Conservation (phyloP, 2,888 invertebrate genomes). For the Gryllus longicercus region DNA sequence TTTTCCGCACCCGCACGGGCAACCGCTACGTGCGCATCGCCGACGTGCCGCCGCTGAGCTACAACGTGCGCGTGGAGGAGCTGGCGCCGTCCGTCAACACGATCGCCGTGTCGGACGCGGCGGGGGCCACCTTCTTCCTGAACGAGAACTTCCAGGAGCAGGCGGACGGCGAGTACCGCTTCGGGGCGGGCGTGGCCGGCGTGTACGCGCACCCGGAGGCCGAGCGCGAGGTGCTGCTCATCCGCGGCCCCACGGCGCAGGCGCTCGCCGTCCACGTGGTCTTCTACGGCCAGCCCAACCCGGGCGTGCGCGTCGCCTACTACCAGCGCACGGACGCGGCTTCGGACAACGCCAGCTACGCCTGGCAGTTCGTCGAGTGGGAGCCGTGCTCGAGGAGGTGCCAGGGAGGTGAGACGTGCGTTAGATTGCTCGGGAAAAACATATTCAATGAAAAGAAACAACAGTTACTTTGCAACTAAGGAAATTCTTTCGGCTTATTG, state of each 20-base stretch:
- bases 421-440: too few species aligned
- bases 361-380: conserved; percentile 79
- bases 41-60: conserved; percentile 57
- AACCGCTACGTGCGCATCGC: conserved; percentile 57
- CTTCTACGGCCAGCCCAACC: conserved; percentile 33
- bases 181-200: conserved; percentile 50
- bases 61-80: conserved; percentile 61
- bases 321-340: conserved; percentile 47
- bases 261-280: conserved; percentile 59
- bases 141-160: conserved; percentile 54
- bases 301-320: background rate
- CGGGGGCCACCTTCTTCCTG: conserved; percentile 53
- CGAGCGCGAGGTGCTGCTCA: conserved; percentile 56
- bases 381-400: conserved; percentile 73
- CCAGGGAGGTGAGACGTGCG: conserved; percentile 52
- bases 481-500: too few species aligned
- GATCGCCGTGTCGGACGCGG: conserved; percentile 55
- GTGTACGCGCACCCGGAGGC: conserved; percentile 52
- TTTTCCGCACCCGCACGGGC: conserved; percentile 50
- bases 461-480: too few species aligned
- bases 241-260: conserved; percentile 61
- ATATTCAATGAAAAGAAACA: too few species aligned
- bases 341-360: conserved; percentile 54
- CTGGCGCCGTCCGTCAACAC: conserved; percentile 54
- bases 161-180: conserved; percentile 47